Base-by-base conservation (phyloP, 2,888 invertebrate genomes). In the Cephus nigrinus region DNA sequence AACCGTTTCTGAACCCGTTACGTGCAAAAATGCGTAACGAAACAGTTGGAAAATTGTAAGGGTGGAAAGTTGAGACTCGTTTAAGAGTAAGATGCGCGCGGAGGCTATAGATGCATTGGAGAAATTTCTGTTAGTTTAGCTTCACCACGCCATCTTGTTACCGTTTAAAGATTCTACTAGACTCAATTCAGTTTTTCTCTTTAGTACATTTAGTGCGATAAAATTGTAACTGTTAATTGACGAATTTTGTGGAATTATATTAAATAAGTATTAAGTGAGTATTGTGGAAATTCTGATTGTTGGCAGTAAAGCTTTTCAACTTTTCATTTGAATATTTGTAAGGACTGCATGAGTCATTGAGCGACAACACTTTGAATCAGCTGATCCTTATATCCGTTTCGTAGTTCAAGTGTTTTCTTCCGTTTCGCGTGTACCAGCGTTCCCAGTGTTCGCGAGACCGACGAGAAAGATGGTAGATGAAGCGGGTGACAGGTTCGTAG, bases 401-500 rank as follows among this genome's bases (percentile, higher is more conserved):
- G 83, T 75, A 77, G 77, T 83, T 82, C 80, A 80, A 79, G 78
- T 84, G 83, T 82, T 82, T 84, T 73, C 78, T 84, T 86, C 84
- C 84, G 86, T 82, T 84, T 79, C 80, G 78, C 76, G 75, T 76
- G 80, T 72, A 82, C 82, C 82, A 77, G 78, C 80, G 85, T 87
- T 86, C 68, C 83, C 82, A 81, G 78, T 79, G 81, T 83, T 80
- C 80, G 82, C 80, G 82, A 78, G 80, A 80, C 69, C 76, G 73
- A 82, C 79, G 80, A 83, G 81, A 84, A 83, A 84, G 82, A 83
- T 91, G 90, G 90, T 90, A 89, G 91, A 91, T 88, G 90, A 91
- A 88, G 89, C 86, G 86, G 88, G 86, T 90, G 90, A 91, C 90
- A 92, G 91, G 92, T 92, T 89, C 82, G 91, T 89, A 82, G 80